Evolutionary conservation across 2,888 invertebrate species (phyloP).

Genomic region (Heterodera filipjevi): DNA sequence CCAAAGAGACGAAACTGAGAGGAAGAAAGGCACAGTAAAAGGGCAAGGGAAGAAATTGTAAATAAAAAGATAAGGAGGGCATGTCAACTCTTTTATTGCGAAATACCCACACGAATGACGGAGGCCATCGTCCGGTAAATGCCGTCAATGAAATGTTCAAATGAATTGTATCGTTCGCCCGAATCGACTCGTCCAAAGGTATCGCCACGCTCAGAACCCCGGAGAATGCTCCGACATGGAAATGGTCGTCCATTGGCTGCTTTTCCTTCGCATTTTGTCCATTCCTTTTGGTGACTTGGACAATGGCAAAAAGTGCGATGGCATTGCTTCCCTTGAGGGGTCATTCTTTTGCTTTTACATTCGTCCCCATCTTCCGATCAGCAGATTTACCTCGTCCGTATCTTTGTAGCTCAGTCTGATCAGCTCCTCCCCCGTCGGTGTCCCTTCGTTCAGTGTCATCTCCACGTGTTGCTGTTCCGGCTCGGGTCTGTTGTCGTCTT

Average conservation of each 20-base stretch:
- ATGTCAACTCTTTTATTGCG: too few relatives aligned
- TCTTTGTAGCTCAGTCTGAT: constrained; percentile 67
- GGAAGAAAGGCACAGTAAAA: background rate
- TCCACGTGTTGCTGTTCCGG: constrained; percentile 30
- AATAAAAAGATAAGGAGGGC: background rate
- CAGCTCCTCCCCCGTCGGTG: constrained; percentile 75
- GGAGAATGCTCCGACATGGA: background rate
- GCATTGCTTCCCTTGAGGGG: background rate
- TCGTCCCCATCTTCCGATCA: background rate
- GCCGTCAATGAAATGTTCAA: constrained; percentile 1
- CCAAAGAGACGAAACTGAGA: background rate
- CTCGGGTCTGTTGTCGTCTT: constrained; percentile 79
- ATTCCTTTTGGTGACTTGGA: background rate
- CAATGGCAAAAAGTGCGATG: constrained; percentile 4
- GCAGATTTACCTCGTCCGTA: constrained; percentile 38
- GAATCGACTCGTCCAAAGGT: background rate
- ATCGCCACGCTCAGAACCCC: background rate
- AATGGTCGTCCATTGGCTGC: background rate
- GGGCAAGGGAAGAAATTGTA: background rate
- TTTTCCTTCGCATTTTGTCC: background rate
- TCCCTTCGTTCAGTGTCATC: constrained; percentile 71
- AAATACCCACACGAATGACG: background rate
- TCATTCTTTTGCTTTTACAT: background rate
- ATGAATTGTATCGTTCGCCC: background rate
- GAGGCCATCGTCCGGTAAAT: background rate